Evolutionary conservation across 2,888 invertebrate species (phyloP).

Genomic region (Branchellion lobata): DNA sequence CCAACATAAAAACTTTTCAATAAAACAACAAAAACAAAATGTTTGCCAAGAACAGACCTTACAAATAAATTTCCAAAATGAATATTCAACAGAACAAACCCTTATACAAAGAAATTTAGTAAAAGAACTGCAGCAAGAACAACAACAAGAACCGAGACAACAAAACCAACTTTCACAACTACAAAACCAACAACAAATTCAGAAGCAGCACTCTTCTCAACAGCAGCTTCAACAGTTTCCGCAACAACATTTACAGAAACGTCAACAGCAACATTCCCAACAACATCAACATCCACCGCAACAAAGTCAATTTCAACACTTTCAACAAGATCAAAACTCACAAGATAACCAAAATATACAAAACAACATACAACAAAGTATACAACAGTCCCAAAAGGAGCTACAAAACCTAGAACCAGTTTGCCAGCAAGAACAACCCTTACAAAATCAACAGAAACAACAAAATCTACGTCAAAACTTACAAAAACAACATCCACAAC

Average conservation of each 20-base stretch:
- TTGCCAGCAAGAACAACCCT: too few species aligned
- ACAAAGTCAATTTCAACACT: not conserved
- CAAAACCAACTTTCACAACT: not conserved
- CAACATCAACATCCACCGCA: not conserved
- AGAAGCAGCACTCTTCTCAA: not conserved
- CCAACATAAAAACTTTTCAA: too few species aligned
- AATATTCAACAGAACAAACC: not conserved
- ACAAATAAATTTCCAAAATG: too few species aligned
- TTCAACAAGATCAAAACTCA: not conserved
- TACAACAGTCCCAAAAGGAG: too few species aligned
- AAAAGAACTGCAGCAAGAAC: not conserved
- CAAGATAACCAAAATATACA: not conserved
- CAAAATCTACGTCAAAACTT: not conserved
- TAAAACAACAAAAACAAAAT: not conserved
- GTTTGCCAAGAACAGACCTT: not conserved
- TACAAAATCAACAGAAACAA: not conserved
- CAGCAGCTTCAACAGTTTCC: not conserved
- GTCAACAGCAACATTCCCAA: not conserved
- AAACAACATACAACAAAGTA: too few species aligned
- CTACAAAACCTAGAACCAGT: too few species aligned
- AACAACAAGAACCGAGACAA: not conserved
- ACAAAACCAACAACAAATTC: not conserved
- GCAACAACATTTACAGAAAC: not conserved
- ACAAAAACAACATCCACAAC: not conserved
- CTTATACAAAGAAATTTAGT: not conserved